A percentile compares a stretch with the other conserved stretches of the same genome.
These are phyloP conservation scores for Pocillopora verrucosa DNA, from an alignment of 64 coral and sea anemone species.

Conservation along the genomic window DNA sequence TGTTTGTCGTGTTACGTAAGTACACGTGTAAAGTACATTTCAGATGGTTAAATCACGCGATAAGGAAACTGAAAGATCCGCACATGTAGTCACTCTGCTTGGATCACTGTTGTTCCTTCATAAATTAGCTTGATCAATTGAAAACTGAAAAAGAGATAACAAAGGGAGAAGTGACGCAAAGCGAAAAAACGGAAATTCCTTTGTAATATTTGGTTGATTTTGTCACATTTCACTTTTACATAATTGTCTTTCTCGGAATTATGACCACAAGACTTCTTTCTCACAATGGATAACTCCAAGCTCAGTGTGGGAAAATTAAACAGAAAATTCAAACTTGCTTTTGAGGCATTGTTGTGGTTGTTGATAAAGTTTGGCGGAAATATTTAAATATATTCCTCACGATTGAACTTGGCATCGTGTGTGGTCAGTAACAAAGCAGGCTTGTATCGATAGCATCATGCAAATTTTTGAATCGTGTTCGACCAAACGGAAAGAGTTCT, in stretches of 20 bases:
- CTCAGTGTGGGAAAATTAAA: too few species aligned
- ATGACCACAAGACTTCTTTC: too few species aligned
- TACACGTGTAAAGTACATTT: conserved; percentile 42
- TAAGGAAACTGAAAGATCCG: background rate
- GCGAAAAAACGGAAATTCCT: background rate
- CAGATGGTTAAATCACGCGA: conserved; percentile 11
- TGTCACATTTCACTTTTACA: background rate
- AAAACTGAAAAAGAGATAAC: background rate
- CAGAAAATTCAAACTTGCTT: too few species aligned
- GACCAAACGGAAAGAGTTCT: too few species aligned
- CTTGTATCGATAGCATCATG: background rate
- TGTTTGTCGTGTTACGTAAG: conserved; percentile 25
- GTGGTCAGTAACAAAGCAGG: background rate
- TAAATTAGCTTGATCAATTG: background rate
- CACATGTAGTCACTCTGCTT: background rate
- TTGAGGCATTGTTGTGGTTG: too few species aligned
- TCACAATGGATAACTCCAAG: too few species aligned
- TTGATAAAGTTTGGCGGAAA: too few species aligned
- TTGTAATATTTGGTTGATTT: background rate
- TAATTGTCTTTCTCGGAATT: background rate
- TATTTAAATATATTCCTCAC: too few species aligned
- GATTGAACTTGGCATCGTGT: background rate
- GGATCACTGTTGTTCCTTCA: background rate
- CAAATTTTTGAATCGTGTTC: background rate
- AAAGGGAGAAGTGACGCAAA: background rate